Base-by-base conservation (phyloP, 2,888 invertebrate species). In the Cryptocephalus moraei region DNA sequence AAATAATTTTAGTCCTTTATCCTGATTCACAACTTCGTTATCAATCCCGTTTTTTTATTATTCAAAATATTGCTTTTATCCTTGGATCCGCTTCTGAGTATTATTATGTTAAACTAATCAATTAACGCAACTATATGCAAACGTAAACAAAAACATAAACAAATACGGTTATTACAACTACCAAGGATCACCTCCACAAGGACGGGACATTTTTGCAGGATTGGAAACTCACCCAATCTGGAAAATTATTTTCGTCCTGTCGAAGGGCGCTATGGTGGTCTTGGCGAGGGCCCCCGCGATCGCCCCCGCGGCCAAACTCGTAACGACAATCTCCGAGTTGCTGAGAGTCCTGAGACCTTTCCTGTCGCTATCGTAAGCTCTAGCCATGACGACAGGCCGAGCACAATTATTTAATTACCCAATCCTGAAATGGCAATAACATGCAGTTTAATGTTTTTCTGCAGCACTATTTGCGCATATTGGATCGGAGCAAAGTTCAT, bases 181-280 rank as follows among this genome's bases (percentile, higher is more conserved):
- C 22, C 2, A 22, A 22, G 6, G 22, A 22, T 22, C 6, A 22
- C 22, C 22, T 6, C 22, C 3, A 22, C 22, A 22, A 22, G 22
- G 3, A 22, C 22, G 2, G 22, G 3, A 22, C 22, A 22, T 6
- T 22, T n/a, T 22, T 22, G 22, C 22, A 6, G 3, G 22, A 22
- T 22, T 22, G 2, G 11, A 3, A 11, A 54, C 55, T 53, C 68
- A 83, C 77, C 82, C 81, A 62, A 84, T 86, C 79, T 99, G 97
- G 70, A 99, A 99, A 75, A 93, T 94, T 58, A 99, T 99, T 78
- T 99, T 99, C 53, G 96, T 91, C 51, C 99, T 78, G 74, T 99
- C 99, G 45, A 99, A 75, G 0, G 99, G 99, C 1, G 99, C 99
- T 58, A 99, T 97, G 41, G 82, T 81, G 0, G 97, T 93, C 75